Conservation (phyloP, 2,888 invertebrate genomes). For the Adineta ricciae region DNA sequence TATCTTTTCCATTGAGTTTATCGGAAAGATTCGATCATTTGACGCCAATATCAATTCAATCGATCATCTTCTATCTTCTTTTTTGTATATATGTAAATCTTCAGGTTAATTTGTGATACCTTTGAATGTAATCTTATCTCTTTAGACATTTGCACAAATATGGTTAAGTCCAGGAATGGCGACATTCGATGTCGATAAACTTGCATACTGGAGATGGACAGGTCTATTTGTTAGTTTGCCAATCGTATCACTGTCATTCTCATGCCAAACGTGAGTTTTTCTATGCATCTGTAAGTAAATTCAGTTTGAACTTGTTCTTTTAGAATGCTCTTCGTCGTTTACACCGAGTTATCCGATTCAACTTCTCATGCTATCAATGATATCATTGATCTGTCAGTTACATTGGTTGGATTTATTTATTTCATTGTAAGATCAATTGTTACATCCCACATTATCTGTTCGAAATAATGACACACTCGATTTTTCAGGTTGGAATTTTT, state of each 20-base stretch:
- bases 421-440: slow-evolving; percentile 52
- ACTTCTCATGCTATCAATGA: slow-evolving; percentile 77
- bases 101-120: too few relatives aligned
- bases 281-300: not conserved
- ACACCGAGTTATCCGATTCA: slow-evolving; percentile 75
- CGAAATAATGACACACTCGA: too few relatives aligned
- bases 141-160: not conserved
- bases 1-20: slow-evolving; percentile 78
- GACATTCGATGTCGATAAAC: not conserved
- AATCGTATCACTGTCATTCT: slow-evolving; percentile 88
- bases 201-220: slow-evolving; percentile 67
- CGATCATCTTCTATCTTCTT: slow-evolving; percentile 38
- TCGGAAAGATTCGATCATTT: slow-evolving; percentile 78
- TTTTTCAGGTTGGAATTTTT: slow-evolving; percentile 72
- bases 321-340: slow-evolving; percentile 61
- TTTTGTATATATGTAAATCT: slow-evolving; percentile 37
- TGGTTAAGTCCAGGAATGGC: not conserved
- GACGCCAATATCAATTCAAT: slow-evolving; percentile 52
- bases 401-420: slow-evolving; percentile 79
- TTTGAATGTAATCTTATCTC: not conserved
- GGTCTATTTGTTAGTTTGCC: slow-evolving; percentile 83
- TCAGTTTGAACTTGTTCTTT: slow-evolving; percentile 31
- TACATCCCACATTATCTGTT: too few relatives aligned
- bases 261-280: slow-evolving; percentile 76
- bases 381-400: slow-evolving; percentile 75